Evolutionary conservation across 1,140 invertebrate genomes (phyloP).

Genomic region (Drosophila sproati): DNA sequence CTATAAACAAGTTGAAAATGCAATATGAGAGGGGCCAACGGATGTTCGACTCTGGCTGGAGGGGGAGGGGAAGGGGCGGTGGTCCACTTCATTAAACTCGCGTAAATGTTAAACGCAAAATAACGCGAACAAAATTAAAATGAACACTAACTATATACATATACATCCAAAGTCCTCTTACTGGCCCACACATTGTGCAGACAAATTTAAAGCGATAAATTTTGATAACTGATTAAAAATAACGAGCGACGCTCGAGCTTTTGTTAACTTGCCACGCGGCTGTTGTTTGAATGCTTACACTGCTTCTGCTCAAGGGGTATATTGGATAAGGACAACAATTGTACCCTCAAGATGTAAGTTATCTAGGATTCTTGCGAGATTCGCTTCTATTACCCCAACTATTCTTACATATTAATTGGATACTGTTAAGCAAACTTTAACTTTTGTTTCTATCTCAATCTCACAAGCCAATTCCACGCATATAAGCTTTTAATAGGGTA

Average conservation of each 20-base stretch:
- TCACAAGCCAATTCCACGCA: too few species aligned
- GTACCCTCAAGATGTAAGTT: not conserved
- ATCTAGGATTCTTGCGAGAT: too few species aligned
- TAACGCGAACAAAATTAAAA: slow-evolving; percentile 42
- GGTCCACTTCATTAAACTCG: slow-evolving; percentile 52
- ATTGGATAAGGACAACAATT: not conserved
- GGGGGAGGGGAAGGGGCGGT: not conserved
- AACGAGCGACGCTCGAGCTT: slow-evolving; percentile 62
- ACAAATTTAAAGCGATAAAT: slow-evolving; percentile 72
- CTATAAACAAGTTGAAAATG: slow-evolving; percentile 40
- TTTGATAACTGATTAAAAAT: slow-evolving; percentile 81
- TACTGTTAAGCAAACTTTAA: too few species aligned
- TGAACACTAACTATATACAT: slow-evolving; percentile 15
- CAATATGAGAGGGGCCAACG: slow-evolving; percentile 5
- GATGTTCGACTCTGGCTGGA: too few species aligned
- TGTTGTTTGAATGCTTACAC: not conserved
- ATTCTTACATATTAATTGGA: too few species aligned
- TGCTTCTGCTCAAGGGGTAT: not conserved
- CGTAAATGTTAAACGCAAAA: slow-evolving; percentile 41
- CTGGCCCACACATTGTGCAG: slow-evolving; percentile 4
- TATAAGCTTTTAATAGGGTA: not conserved
- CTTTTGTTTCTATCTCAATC: too few species aligned
- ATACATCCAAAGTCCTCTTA: slow-evolving; percentile 5
- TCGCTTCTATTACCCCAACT: too few species aligned
- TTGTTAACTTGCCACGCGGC: slow-evolving; percentile 60